Evolutionary conservation across 2,113 vertebrate genomes (phyloP).

Genomic region (Pogonocichla stellata): DNA sequence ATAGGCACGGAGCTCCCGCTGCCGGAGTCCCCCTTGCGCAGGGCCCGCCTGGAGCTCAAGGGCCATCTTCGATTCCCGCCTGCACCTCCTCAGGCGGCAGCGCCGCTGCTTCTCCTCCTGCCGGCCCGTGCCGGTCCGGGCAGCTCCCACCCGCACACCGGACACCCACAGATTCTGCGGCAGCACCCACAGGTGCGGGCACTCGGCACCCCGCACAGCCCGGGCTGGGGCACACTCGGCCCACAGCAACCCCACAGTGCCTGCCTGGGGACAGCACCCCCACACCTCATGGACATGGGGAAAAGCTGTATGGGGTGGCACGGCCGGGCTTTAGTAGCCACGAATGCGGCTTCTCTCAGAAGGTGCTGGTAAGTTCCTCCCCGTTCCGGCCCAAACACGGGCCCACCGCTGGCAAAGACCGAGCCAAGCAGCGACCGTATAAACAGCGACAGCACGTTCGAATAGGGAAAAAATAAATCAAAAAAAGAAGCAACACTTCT

Average conservation of each 20-base stretch:
- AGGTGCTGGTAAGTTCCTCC: neutral
- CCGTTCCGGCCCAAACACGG: neutral
- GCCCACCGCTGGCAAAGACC: fast-evolving
- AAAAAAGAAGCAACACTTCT: too few relatives aligned
- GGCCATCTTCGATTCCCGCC: neutral
- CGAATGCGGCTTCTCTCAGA: neutral
- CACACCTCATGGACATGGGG: too few relatives aligned
- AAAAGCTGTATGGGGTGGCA: neutral
- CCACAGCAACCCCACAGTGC: too few relatives aligned
- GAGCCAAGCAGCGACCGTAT: fast-evolving
- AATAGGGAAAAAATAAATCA: fast-evolving
- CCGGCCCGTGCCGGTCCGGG: too few relatives aligned
- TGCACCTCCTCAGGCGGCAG: neutral
- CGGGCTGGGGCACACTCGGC: fast-evolving
- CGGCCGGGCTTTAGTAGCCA: fast-evolving
- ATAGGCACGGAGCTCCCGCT: fast-evolving
- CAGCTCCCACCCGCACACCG: neutral
- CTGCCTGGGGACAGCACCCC: neutral
- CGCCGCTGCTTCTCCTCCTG: neutral
- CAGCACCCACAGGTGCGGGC: too few relatives aligned
- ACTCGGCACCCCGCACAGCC: neutral
- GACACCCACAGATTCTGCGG: too few relatives aligned
- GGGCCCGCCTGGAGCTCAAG: neutral
- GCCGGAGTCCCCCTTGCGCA: fast-evolving
- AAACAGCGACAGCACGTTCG: fast-evolving